Evolutionary conservation across 1,140 invertebrate genomes (phyloP), one percentile per base, ranked within the genome.

Genomic region (Maniola jurtina): DNA sequence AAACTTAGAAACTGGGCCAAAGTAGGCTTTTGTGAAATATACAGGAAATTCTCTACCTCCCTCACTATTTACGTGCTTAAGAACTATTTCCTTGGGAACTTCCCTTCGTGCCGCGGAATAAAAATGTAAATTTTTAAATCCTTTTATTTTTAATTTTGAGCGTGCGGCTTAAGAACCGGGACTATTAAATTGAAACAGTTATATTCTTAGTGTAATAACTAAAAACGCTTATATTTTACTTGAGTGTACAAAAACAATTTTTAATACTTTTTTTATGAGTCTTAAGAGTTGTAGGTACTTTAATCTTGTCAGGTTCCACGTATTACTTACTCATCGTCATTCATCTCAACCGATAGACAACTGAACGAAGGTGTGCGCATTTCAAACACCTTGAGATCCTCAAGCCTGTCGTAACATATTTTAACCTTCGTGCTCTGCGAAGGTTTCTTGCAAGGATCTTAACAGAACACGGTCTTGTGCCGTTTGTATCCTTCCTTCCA

Each of bases 1-100:
- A 86, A 88, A 87, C 78, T 86, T 77, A 81, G 82, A 82, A 89
- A 88, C 83, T 87, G 78, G 85, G 87, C 77, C 84, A 86, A 86
- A 86, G 84, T 88, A 83, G 87, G 82, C 84, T 85, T 87, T 80
- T 77, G 77, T 79, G 70, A 84, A 83, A 87, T 86, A 83, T 83
- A 85, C 78, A 77, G 79, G 73, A 81, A 83, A 79, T 81, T 82
- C 74, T 73, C 77, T 68, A 70, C 77, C 73, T 73, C 72, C 65
- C 72, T 75, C 75, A 78, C 81, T 83, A 86, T 83, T 88, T 82
- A 86, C 84, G 84, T 83, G 83, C 83, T 85, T 86, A 86, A 81
- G 75, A 86, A 86, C 85, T 88, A 86, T 87, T 86, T 82, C 76
- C 75, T 73, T 64, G 63, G 64, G 79, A 82, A 80, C 68, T 81